Conservation (phyloP, 2,113 vertebrate genomes). For the Nasalis larvatus region DNA sequence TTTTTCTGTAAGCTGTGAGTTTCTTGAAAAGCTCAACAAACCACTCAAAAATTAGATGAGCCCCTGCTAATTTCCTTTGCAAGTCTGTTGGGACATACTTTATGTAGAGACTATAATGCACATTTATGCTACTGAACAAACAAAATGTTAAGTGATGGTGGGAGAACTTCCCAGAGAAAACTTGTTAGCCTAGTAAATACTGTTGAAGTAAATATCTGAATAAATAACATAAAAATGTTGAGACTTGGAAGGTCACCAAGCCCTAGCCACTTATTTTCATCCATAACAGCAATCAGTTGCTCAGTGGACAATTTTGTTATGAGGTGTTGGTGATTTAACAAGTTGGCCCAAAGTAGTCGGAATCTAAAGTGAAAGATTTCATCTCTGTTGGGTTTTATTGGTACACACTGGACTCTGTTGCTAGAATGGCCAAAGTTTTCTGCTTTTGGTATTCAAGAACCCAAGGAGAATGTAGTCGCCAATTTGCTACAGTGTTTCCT, state of each 20-base stretch:
- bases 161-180: neutral
- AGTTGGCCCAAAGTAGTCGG: slow-evolving; percentile 65
- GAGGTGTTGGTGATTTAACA: slow-evolving; percentile 66
- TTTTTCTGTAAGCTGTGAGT: neutral
- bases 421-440: neutral
- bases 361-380: slow-evolving; percentile 36
- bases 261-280: slow-evolving; percentile 20
- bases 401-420: neutral
- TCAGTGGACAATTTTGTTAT: slow-evolving; percentile 39
- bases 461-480: neutral
- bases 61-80: neutral
- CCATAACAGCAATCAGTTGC: slow-evolving; percentile 45
- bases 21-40: neutral
- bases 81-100: neutral
- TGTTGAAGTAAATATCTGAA: slow-evolving; percentile 11
- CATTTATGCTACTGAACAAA: neutral
- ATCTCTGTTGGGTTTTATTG: slow-evolving; percentile 21
- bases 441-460: neutral
- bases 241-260: neutral
- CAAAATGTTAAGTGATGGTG: neutral
- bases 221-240: neutral
- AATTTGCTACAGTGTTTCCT: neutral
- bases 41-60: neutral
- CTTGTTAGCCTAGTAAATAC: neutral
- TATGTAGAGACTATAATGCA: neutral